Base-by-base conservation (phyloP, 2,888 invertebrate species). In the Andrena hattorfiana region DNA sequence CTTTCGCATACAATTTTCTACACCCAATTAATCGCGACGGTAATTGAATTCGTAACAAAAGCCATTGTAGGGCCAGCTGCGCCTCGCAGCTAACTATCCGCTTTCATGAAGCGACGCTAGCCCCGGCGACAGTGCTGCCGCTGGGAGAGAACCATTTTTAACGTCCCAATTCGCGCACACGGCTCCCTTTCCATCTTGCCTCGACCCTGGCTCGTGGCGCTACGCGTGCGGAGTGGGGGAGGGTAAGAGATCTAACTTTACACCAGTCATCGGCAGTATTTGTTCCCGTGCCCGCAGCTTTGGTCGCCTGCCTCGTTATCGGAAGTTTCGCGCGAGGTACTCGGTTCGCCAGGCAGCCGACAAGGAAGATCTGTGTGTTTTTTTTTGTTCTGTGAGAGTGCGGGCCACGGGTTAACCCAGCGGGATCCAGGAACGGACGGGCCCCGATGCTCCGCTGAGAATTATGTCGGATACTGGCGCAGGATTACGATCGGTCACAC, bases 391-490 rank as follows among this genome's bases (percentile, higher is more conserved):
- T 75, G 86, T 88, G 86, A 83, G 69, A 73, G 88, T 84, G 86
- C 73, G 81, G 77, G 64, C 28, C 56, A 49, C 82, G 68, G 48
- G 35, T 23, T 13, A 26, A 69, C 30, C 48, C 66, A 48, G 42
- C 60, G 59, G 28, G 35, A 75, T 64, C 54, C 48, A 60, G 51
- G 74, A 73, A 82, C 60, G 60, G 77, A 81, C 70, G 67, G 56
- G 8, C 23, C 54, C 75, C 84, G 83, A 90, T 87, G 89, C 81
- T 81, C 76, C 80, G 87, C 86, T 89, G 89, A 90, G 90, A 93
- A 94, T 93, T 94, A 94, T 94, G 94, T 94, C 92, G 94, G 90
- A 93, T 93, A 91, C 90, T 92, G 92, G 88, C 88, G 91, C 91
- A 90, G 89, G 90, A 93, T 92, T 92, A 91, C 92, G 90, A 92